Evolutionary conservation across 1,140 invertebrate genomes (phyloP).

Genomic region (Leucophenga varia): DNA sequence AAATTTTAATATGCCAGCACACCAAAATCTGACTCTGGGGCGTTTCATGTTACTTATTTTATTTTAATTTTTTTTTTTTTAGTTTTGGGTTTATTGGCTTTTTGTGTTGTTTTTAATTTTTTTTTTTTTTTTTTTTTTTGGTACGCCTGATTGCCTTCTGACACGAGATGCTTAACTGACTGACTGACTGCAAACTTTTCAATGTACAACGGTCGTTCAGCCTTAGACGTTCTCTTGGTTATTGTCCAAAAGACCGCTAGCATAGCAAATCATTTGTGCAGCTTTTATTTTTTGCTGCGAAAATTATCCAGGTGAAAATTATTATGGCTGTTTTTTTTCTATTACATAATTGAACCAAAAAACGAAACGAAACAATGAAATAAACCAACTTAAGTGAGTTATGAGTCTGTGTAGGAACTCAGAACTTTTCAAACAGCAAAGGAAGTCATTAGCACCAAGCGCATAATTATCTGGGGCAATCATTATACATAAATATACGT

Average conservation of each 20-base stretch:
- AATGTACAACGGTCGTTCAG: not conserved
- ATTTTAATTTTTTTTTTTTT: not conserved
- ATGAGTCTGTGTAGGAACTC: too few species aligned
- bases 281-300: too few species aligned
- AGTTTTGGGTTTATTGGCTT: conserved; percentile 15
- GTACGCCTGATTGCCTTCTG: conserved; percentile 34
- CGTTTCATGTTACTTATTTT: conserved; percentile 11
- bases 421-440: too few species aligned
- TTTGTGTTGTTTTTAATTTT: conserved; percentile 41
- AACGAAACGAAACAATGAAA: too few species aligned
- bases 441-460: too few species aligned
- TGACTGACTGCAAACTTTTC: too few species aligned
- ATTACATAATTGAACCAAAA: too few species aligned
- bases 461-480: too few species aligned
- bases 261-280: conserved; percentile 7
- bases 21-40: conserved; percentile 16
- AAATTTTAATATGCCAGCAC: conserved; percentile 13
- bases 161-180: conserved; percentile 38
- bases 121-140: conserved; percentile 19
- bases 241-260: too few species aligned
- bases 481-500: too few species aligned
- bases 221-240: not conserved
- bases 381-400: too few species aligned
- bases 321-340: too few species aligned
- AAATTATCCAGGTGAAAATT: conserved; percentile 35